Percentiles rank a stretch among this genome's conserved stretches.
Conservation (phyloP, 1,140 invertebrate genomes). For the Drosophila mayri region DNA sequence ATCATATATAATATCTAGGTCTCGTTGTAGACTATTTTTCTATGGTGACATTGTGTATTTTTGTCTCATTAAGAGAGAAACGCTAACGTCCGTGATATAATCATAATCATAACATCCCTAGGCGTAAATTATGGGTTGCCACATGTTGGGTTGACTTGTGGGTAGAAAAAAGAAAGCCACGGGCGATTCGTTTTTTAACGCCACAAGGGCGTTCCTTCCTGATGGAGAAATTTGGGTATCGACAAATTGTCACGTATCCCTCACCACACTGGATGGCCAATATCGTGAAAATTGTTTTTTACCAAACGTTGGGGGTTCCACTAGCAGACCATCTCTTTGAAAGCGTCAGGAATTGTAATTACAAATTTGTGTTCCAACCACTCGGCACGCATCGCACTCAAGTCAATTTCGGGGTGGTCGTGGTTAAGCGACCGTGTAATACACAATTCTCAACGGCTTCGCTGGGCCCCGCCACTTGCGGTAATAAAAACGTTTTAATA, state of each 20-base stretch:
- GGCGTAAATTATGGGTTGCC: constrained; percentile 80
- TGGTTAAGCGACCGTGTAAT: constrained; percentile 81
- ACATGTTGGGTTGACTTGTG: constrained; percentile 71
- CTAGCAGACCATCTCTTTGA: constrained; percentile 19
- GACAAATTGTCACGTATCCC: constrained; percentile 78
- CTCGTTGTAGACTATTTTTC: neutral
- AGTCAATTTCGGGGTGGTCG: constrained; percentile 64
- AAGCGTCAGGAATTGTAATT: constrained; percentile 71
- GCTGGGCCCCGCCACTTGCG: constrained; percentile 44
- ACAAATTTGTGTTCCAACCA: constrained; percentile 78
- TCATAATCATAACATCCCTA: constrained; percentile 75
- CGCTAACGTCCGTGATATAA: constrained; percentile 38
- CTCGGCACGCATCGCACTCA: constrained; percentile 56
- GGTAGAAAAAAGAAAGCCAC: constrained; percentile 55
- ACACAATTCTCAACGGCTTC: constrained; percentile 68
- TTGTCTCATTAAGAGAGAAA: constrained; percentile 13
- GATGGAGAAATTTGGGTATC: constrained; percentile 74
- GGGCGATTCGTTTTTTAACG: constrained; percentile 69
- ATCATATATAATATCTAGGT: neutral
- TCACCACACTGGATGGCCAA: constrained; percentile 60
- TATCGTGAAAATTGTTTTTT: constrained; percentile 66
- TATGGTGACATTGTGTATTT: neutral
- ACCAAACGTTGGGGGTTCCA: constrained; percentile 51
- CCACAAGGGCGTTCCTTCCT: constrained; percentile 46
- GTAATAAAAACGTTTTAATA: constrained; percentile 70